These are phyloP conservation scores for Cardiocondyla obscurior DNA, from an alignment of 1,140 invertebrate genomes.

Conservation along the genomic window DNA sequence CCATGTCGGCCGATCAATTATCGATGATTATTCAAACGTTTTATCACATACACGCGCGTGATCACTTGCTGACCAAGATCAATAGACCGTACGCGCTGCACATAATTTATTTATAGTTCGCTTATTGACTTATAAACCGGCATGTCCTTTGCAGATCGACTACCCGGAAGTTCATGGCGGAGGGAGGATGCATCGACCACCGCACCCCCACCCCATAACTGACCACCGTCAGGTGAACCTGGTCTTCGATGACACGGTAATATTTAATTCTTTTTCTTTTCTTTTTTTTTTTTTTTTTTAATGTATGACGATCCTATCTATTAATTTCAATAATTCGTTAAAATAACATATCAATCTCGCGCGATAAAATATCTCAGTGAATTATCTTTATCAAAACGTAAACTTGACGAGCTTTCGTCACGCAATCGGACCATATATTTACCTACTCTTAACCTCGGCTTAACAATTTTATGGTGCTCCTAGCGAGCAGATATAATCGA, in stretches of 20 bases:
- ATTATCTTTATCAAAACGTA: constrained; percentile 26
- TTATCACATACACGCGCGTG: background rate
- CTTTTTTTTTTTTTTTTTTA: constrained; percentile 50
- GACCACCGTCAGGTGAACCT: constrained; percentile 85
- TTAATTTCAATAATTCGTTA: too few relatives aligned
- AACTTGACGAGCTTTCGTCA: too few relatives aligned
- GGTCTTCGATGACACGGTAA: constrained; percentile 86
- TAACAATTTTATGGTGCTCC: too few relatives aligned
- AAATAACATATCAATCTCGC: too few relatives aligned
- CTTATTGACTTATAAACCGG: background rate
- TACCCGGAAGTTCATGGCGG: constrained; percentile 89
- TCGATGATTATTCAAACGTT: background rate
- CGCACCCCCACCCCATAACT: constrained; percentile 84
- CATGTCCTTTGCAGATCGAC: constrained; percentile 88
- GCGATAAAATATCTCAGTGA: too few relatives aligned
- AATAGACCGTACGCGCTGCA: background rate
- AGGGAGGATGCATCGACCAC: constrained; percentile 84
- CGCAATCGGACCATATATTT: too few relatives aligned
- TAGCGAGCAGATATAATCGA: too few relatives aligned
- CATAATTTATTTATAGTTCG: constrained; percentile 38
- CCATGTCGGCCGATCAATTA: too few relatives aligned
- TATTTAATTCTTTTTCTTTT: constrained; percentile 62
- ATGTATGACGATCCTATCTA: background rate
- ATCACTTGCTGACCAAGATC: background rate
- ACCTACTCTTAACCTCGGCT: too few relatives aligned